Base-by-base conservation (phyloP, 2,113 vertebrate species). In the Bombycilla garrulus region DNA sequence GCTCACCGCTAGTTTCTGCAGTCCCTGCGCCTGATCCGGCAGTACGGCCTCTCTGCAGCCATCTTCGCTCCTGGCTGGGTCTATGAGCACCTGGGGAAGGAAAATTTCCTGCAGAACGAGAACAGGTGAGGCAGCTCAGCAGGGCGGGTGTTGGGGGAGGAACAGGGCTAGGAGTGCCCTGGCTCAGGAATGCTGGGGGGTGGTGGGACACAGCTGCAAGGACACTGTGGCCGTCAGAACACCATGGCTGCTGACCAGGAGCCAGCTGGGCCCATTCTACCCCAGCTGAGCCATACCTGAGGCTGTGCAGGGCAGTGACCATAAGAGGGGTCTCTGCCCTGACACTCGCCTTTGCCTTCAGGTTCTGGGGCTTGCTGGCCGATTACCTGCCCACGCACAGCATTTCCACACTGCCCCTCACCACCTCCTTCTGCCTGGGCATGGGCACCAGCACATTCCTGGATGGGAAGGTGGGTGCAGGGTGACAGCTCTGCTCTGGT, bases 51-150 rank as follows among this genome's bases (percentile, higher is more conserved):
- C 91, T 99, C 99, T 0, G 95, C 96, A 0, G 99, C 99, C 54
- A 97, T 99, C 88, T 99, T 99, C 4, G 99, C 99, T 47, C 99
- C 99, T 0, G 99, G 99, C 92, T 99, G 99, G 99, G 99, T 99
- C n/a, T 99, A 99, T 0, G 99, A 99, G 97, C 97, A 97, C 61
- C 87, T 98, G 38, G 98, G 99, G 7, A 98, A 98, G 92, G 93
- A 62, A 1, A 93, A 98, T 23, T 99, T 99, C 96, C 97, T 98
- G 66, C 91, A 97, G 66, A 98, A 99, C 7, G 99, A 99, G 97
- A 98, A 99, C 97, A 99, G 91, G 99, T 99, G 94, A 98, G 98
- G n/a, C 13, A 1, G 69, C 57, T 79, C 15, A 9, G 31, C 7
- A 14, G 16, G 13, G 23, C 0, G 0, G 40, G 22, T 28, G 16